Evolutionary conservation across 2,888 invertebrate species (phyloP), one percentile per base, ranked within the genome.

Genomic region (Apotomis betuletana): DNA sequence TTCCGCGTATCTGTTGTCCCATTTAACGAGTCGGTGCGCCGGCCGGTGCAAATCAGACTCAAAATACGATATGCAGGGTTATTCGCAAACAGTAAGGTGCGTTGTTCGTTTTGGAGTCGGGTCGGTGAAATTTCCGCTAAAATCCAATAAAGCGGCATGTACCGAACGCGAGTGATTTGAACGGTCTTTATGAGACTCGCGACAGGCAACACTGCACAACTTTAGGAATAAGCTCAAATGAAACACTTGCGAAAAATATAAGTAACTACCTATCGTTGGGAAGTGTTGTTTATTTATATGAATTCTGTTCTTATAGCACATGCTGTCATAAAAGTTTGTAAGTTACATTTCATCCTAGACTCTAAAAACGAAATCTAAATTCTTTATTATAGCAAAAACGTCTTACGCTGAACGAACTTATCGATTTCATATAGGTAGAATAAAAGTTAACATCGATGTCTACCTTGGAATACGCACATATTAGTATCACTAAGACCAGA

Each of bases 121-220:
- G 76, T 82, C 83, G 87, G 86, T 57, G 86, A 87, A 89, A 90
- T 90, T 90, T 90, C 90, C 90, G 86, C 85, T 90, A 86, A 90
- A 92, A 90, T 91, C 87, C 91, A 90, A 91, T 91, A 91, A 90
- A 87, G 85, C 80, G 82, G 76, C 80, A 75, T 77, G 79, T 78
- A 76, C 77, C 78, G 81, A 79, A 80, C 79, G 83, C 80, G 75
- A 75, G 71, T 77, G 78, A 79, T 80, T 82, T 79, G 77, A 78
- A 67, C 76, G 75, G 77, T 64, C 73, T 74, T 71, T 71, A 69
- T 68, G 70, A 64, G 69, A 55, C 67, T 55, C 69, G 65, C 65
- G 55, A 5, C 41, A 41, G 27, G 27, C 27, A 27, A 57, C 51
- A 54, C 52, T 46, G 59, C 55, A 51, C 62, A 57, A 54, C 52